Percentiles rank a stretch among this genome's conserved stretches.
These are phyloP conservation scores for Gasteruption jaculator DNA, from an alignment of 2,888 invertebrate species.

Conservation along the genomic window DNA sequence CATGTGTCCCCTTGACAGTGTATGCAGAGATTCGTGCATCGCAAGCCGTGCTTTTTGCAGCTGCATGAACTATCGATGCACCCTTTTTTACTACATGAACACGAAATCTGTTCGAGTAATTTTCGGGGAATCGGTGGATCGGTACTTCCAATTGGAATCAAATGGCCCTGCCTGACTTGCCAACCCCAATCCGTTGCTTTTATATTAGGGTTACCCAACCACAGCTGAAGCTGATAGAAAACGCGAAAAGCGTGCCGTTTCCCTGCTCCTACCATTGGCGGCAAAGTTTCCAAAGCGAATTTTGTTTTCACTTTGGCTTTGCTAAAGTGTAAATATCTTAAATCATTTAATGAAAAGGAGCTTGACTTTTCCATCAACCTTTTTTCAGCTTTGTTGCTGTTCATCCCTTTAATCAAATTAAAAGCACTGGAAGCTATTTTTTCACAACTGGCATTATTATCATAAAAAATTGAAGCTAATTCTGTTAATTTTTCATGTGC, in stretches of 20 bases:
- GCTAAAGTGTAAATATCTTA: slow-evolving; percentile 25
- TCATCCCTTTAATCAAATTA: slow-evolving; percentile 24
- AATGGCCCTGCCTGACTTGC: slow-evolving; percentile 19
- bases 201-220: slow-evolving; percentile 23
- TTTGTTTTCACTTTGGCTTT: slow-evolving; percentile 21
- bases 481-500: slow-evolving; percentile 10
- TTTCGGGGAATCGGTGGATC: slow-evolving; percentile 23
- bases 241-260: slow-evolving; percentile 25
- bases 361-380: slow-evolving; percentile 16
- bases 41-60: slow-evolving; percentile 22
- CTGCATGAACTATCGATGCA: slow-evolving; percentile 21
- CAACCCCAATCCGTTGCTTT: slow-evolving; percentile 26
- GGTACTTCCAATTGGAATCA: slow-evolving; percentile 25
- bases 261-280: slow-evolving; percentile 27
- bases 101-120: slow-evolving; percentile 21
- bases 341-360: slow-evolving; percentile 23
- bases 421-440: slow-evolving; percentile 18
- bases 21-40: slow-evolving; percentile 24
- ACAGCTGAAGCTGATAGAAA: slow-evolving; percentile 27
- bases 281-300: slow-evolving; percentile 24
- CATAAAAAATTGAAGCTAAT: slow-evolving; percentile 22
- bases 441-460: slow-evolving; percentile 21
- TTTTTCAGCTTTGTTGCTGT: slow-evolving; percentile 25
- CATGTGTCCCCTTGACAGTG: slow-evolving; percentile 24
- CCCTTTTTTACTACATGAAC: slow-evolving; percentile 19